phyloP scores from a whole-genome alignment of 2,113 vertebrate genomes.

The Oophaga pumilio region DNA sequence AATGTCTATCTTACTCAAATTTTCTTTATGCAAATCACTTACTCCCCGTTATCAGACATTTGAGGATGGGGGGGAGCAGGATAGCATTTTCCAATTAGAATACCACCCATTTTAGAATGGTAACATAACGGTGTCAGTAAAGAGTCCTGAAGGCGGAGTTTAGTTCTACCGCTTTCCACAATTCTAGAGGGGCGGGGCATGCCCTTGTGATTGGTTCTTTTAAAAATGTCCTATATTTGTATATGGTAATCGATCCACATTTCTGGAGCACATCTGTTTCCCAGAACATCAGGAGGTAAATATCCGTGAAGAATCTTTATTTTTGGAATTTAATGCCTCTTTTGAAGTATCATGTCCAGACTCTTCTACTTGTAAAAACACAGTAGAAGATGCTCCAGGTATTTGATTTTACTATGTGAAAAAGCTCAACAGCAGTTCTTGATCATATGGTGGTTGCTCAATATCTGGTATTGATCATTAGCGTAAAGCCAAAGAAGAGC shows the following conservation, averaged over 20 bases:
- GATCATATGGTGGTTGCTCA: neutral
- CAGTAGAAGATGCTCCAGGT: neutral
- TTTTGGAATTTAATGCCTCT: neutral
- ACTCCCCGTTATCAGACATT: too few species aligned
- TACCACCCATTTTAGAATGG: too few species aligned
- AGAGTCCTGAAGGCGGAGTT: too few species aligned
- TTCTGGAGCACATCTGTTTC: conserved; percentile 53
- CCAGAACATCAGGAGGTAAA: conserved; percentile 46
- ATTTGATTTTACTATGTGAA: neutral
- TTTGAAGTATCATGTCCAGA: neutral
- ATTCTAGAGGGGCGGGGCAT: too few species aligned
- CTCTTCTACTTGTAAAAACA: neutral
- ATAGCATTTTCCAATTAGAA: too few species aligned
- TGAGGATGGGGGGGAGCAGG: too few species aligned
- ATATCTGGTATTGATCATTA: neutral
- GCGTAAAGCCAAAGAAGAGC: too few species aligned
- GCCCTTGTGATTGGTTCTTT: neutral
- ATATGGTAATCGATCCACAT: neutral
- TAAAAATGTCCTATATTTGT: neutral
- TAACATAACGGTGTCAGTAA: too few species aligned
- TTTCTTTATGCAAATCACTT: too few species aligned
- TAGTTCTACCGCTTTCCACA: too few species aligned
- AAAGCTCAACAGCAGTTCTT: neutral
- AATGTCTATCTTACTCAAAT: too few species aligned
- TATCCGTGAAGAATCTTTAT: conserved; percentile 29